Evolutionary conservation across 2,113 vertebrate genomes (phyloP).

Genomic region (Pedionomus torquatus): DNA sequence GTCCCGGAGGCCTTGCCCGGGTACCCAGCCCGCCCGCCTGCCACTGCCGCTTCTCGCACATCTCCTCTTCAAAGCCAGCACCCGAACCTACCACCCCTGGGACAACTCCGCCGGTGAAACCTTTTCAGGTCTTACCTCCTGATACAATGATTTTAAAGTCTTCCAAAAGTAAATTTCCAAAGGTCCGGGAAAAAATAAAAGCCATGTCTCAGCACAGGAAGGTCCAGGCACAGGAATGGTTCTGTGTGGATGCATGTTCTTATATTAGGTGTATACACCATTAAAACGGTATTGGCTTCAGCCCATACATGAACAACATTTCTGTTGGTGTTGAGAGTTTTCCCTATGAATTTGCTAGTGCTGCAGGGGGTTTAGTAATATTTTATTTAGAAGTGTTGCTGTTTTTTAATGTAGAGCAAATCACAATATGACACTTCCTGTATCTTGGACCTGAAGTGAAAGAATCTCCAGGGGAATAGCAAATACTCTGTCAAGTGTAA

Average conservation of each 20-base stretch:
- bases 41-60: rapidly evolving
- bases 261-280: too few relatives aligned
- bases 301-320: too few relatives aligned
- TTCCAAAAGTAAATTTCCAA: background rate
- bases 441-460: background rate
- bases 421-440: background rate
- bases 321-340: background rate
- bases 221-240: too few relatives aligned
- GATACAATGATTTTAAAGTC: rapidly evolving
- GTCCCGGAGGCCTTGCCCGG: rapidly evolving
- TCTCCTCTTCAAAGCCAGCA: rapidly evolving
- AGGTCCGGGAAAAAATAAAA: rapidly evolving
- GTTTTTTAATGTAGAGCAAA: background rate
- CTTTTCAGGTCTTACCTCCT: background rate
- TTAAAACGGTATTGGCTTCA: background rate
- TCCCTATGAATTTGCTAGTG: background rate
- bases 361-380: background rate
- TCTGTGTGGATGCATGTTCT: rapidly evolving
- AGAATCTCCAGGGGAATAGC: background rate
- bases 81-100: background rate
- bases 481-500: background rate
- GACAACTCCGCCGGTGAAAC: rapidly evolving
- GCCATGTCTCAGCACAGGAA: too few relatives aligned
- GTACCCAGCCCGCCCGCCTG: rapidly evolving
- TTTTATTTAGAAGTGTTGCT: background rate